phyloP scores from a whole-genome alignment of 2,888 invertebrate species.

The Subacronicta megacephala region DNA sequence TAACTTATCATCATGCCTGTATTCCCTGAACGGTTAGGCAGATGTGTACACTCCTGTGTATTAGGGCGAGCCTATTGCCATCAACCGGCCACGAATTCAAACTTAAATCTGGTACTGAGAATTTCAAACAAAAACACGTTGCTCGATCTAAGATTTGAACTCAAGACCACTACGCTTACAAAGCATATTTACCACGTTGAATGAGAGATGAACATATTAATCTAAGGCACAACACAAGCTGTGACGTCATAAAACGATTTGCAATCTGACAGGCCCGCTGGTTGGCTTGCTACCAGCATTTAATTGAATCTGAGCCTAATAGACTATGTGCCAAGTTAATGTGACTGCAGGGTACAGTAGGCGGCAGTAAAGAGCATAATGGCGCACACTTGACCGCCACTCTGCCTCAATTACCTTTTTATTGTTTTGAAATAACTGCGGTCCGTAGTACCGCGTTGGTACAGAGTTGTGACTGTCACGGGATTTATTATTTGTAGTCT shows the following conservation, averaged over 20 bases:
- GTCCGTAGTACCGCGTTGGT: neutral
- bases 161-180: no score
- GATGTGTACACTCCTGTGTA: no score
- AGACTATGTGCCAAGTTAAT: constrained; percentile 23
- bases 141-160: no score
- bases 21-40: no score
- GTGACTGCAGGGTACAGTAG: neutral
- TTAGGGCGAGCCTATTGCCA: no score
- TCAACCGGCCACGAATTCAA: no score
- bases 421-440: constrained; percentile 25
- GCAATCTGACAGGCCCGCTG: constrained; percentile 27
- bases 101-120: no score
- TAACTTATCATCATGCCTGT: no score
- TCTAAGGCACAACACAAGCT: neutral
- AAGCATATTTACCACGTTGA: no score
- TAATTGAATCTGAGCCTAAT: constrained; percentile 41
- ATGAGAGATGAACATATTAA: constrained; percentile 1
- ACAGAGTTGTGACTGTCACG: neutral
- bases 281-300: constrained; percentile 51
- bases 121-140: no score
- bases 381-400: constrained; percentile 26
- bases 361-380: constrained; percentile 18
- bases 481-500: no score
- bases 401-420: constrained; percentile 26
- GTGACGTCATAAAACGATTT: constrained; percentile 14